These are phyloP conservation scores for Heliconius ethilla DNA, from an alignment of 2,888 invertebrate genomes.

Conservation along the genomic window DNA sequence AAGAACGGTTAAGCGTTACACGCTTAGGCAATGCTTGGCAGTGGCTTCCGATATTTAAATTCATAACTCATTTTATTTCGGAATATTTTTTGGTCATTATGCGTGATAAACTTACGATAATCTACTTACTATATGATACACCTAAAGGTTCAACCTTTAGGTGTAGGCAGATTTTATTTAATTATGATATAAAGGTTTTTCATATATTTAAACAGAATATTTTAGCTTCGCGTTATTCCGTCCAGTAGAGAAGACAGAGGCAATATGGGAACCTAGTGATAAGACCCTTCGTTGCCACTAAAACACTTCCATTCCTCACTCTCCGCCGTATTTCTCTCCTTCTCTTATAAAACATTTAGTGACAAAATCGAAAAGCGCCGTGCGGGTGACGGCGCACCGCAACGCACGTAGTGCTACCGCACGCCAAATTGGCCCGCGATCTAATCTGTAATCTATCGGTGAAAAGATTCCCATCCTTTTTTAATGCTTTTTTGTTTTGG, in stretches of 20 bases:
- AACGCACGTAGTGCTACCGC: slow-evolving; percentile 46
- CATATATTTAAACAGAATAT: too few relatives aligned
- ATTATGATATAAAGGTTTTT: too few relatives aligned
- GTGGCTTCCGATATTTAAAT: slow-evolving; percentile 5
- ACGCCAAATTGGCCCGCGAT: slow-evolving; percentile 72
- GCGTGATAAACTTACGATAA: not conserved
- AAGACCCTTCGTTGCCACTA: too few relatives aligned
- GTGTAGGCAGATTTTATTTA: too few relatives aligned
- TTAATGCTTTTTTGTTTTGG: slow-evolving; percentile 59
- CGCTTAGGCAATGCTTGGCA: not conserved
- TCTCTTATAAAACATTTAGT: not conserved
- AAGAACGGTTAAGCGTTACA: slow-evolving; percentile 3
- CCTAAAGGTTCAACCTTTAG: not conserved
- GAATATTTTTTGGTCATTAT: not conserved
- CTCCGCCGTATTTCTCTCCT: not conserved
- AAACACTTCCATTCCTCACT: too few relatives aligned
- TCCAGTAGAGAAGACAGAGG: too few relatives aligned
- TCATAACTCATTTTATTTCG: slow-evolving; percentile 5
- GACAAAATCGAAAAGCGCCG: slow-evolving; percentile 48
- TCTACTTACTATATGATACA: not conserved
- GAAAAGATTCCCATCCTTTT: slow-evolving; percentile 73
- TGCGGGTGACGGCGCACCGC: slow-evolving; percentile 63
- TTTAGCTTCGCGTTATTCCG: too few relatives aligned
- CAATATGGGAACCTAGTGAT: too few relatives aligned
- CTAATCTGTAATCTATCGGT: slow-evolving; percentile 80